Percentiles rank a stretch among this genome's conserved stretches.
Conservation (phyloP, 1,140 invertebrate genomes). For the Drosophila asahinai region DNA sequence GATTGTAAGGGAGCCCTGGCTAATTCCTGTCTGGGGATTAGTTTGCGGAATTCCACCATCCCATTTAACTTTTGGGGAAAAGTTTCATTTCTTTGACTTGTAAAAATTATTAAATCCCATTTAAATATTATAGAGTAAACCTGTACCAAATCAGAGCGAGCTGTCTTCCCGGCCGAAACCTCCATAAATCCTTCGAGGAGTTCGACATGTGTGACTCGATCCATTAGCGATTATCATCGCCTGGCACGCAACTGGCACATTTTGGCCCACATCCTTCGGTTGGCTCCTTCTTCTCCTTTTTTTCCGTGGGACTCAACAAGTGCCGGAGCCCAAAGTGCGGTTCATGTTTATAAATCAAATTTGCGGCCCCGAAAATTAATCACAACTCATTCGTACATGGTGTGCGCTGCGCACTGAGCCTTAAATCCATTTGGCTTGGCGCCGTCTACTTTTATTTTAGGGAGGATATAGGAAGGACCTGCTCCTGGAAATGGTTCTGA, state of each 20-base stretch:
- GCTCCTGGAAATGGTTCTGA: neutral
- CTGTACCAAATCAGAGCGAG: too few species aligned
- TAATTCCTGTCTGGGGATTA: constrained; percentile 38
- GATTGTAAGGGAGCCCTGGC: neutral
- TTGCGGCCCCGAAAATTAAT: constrained; percentile 53
- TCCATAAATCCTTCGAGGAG: constrained; percentile 10
- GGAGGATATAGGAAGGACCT: neutral
- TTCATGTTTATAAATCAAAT: constrained; percentile 72
- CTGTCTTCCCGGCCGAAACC: too few species aligned
- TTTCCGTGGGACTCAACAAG: constrained; percentile 45
- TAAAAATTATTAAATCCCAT: too few species aligned
- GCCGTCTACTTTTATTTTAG: constrained; percentile 1
- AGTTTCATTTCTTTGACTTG: neutral
- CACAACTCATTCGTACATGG: constrained; percentile 48
- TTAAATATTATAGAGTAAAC: too few species aligned
- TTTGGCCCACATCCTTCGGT: neutral
- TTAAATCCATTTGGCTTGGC: constrained; percentile 33
- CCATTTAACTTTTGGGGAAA: neutral
- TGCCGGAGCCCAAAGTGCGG: constrained; percentile 25
- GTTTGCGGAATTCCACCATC: neutral
- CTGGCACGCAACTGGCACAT: constrained; percentile 17
- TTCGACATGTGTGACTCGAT: constrained; percentile 36
- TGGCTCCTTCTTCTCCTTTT: neutral
- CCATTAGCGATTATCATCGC: constrained; percentile 29
- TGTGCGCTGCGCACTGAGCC: constrained; percentile 33